Conservation (phyloP, 2,797 vertebrate species). For the Pangasius sanitwongsei region DNA sequence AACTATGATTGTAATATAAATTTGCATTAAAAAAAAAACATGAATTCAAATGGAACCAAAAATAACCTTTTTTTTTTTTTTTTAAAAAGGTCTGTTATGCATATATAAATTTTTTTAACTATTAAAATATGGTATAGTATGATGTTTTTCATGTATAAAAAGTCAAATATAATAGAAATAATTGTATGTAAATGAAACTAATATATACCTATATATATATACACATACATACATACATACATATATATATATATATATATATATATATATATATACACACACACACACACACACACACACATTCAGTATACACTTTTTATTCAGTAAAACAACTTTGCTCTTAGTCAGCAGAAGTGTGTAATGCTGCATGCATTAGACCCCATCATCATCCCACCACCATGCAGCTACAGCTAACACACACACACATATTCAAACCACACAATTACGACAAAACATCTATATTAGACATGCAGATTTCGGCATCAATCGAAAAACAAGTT, state of each 20-base stretch:
- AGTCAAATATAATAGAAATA: not conserved
- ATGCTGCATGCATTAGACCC: constrained; percentile 22
- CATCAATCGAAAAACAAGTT: not conserved
- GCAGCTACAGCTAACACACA: constrained; percentile 21
- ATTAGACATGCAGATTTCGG: not conserved
- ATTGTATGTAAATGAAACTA: not conserved
- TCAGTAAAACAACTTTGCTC: not conserved
- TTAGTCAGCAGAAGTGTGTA: constrained; percentile 14
- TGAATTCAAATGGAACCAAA: not conserved
- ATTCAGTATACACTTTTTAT: not conserved
- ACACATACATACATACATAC: too few relatives aligned
- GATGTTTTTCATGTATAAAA: not conserved
- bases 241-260: too few relatives aligned
- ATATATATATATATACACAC: too few relatives aligned
- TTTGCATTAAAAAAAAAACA: not conserved
- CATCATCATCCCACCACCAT: constrained; percentile 26
- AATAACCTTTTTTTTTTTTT: not conserved
- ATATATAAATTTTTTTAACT: not conserved
- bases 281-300: too few relatives aligned
- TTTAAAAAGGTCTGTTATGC: not conserved
- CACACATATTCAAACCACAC: not conserved
- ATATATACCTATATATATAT: not conserved
- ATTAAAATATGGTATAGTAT: too few relatives aligned
- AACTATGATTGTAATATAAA: not conserved
- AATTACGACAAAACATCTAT: constrained; percentile 11